Percentiles rank a stretch among this genome's conserved stretches.
These are phyloP conservation scores for Dione juno DNA, from an alignment of 2,888 invertebrate genomes.

Conservation along the genomic window DNA sequence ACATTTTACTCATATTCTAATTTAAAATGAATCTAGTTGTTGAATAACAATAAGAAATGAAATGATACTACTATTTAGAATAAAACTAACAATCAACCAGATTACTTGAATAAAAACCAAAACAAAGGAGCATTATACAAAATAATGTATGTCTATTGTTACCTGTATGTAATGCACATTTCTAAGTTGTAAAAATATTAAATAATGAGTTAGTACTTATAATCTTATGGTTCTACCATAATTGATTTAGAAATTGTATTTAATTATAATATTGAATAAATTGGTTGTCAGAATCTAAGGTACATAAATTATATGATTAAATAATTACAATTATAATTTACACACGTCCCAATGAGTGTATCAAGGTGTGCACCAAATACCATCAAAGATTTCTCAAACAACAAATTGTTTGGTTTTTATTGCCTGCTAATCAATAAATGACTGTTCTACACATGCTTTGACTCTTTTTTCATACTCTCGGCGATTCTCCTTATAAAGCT, in stretches of 20 bases:
- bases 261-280: constrained; percentile 28
- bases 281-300: constrained; percentile 41
- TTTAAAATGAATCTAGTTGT: constrained; percentile 3
- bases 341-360: constrained; percentile 72
- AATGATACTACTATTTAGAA: constrained; percentile 8
- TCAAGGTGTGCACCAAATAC: constrained; percentile 62
- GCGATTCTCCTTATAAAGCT: constrained; percentile 99
- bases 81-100: constrained; percentile 17
- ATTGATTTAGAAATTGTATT: constrained; percentile 31
- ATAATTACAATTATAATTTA: constrained; percentile 50
- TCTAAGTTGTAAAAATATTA: constrained; percentile 38
- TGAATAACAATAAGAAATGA: constrained; percentile 10
- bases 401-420: constrained; percentile 54
- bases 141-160: constrained; percentile 45
- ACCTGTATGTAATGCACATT: constrained; percentile 48
- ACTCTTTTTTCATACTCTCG: constrained; percentile 99
- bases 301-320: constrained; percentile 52
- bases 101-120: constrained; percentile 32
- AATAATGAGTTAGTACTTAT: constrained; percentile 30
- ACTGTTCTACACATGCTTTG: constrained; percentile 99
- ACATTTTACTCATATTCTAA: background rate
- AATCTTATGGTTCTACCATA: constrained; percentile 34
- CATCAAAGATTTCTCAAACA: constrained; percentile 52
- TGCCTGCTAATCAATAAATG: constrained; percentile 95
- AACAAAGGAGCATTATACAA: constrained; percentile 36